These are phyloP conservation scores for Hydractinia symbiolongicarpus DNA, from an alignment of 30 jellyfish, hydroid and myxozoan genomes.

Conservation along the genomic window DNA sequence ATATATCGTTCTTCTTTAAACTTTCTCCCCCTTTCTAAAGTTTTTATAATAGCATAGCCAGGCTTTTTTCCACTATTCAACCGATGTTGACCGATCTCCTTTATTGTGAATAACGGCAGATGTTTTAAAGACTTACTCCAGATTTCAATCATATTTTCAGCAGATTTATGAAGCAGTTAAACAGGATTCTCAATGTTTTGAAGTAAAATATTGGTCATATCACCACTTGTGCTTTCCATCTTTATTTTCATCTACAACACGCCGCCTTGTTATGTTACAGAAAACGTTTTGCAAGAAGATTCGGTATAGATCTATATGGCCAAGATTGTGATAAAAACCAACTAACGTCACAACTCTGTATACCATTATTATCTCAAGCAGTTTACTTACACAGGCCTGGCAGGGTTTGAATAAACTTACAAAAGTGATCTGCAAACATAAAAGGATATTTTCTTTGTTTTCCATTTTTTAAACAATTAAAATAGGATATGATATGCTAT, in stretches of 20 bases:
- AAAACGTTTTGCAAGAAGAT: not conserved
- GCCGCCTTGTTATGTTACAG: not conserved
- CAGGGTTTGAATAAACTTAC: no score
- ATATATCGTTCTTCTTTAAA: constrained; percentile 22
- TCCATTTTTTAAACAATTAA: no score
- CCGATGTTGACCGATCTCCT: constrained; percentile 28
- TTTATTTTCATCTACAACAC: constrained; percentile 14
- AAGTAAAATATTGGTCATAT: not conserved
- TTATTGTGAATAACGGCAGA: constrained; percentile 31
- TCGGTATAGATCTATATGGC: not conserved
- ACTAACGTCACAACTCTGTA: no score
- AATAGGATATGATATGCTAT: no score
- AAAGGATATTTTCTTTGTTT: no score
- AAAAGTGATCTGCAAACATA: no score
- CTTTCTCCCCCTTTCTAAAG: constrained; percentile 36
- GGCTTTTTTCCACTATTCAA: constrained; percentile 29
- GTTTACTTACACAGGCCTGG: no score
- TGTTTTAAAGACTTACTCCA: constrained; percentile 38
- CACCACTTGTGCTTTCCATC: not conserved
- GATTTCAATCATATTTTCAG: not conserved
- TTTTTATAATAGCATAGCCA: constrained; percentile 27
- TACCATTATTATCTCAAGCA: no score
- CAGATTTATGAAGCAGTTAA: not conserved
- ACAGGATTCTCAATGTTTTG: not conserved
- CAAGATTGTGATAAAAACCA: no score